phyloP scores from a whole-genome alignment of 2,797 vertebrate species.

The Tympanoctomys barrerae region DNA sequence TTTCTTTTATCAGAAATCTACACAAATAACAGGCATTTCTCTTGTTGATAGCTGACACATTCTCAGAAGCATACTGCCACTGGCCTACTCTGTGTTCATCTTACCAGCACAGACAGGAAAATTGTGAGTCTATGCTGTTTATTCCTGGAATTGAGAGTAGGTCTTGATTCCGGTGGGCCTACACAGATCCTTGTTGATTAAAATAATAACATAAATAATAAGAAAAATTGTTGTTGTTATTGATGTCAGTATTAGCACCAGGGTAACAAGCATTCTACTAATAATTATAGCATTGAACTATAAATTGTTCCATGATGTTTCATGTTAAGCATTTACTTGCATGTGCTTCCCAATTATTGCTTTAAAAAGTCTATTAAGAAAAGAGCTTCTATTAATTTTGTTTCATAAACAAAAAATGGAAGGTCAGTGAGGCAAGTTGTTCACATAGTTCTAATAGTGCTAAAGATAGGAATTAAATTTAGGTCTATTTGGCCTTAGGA shows the following conservation, averaged over 20 bases:
- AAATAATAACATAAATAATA: conserved; percentile 12
- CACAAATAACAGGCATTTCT: background rate
- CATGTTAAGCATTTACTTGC: background rate
- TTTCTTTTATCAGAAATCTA: background rate
- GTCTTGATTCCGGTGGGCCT: background rate
- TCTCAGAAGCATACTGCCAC: background rate
- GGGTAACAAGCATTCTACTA: background rate
- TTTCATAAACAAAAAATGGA: conserved; percentile 23
- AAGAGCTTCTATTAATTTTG: background rate
- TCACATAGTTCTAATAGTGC: background rate
- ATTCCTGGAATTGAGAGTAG: background rate
- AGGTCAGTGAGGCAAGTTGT: background rate
- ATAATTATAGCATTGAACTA: background rate
- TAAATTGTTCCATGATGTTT: background rate
- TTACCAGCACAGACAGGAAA: background rate
- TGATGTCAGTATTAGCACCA: background rate
- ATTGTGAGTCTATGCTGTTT: background rate
- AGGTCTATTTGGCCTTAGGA: background rate
- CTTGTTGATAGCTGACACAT: background rate
- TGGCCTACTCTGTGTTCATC: background rate
- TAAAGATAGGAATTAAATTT: background rate
- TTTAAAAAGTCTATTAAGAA: background rate
- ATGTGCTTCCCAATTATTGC: background rate
- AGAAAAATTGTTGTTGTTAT: background rate
- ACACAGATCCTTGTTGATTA: background rate